A percentile compares a stretch with the other conserved stretches of the same genome.
Conservation (phyloP, 2,888 invertebrate genomes). For the Crocallis elinguaria region DNA sequence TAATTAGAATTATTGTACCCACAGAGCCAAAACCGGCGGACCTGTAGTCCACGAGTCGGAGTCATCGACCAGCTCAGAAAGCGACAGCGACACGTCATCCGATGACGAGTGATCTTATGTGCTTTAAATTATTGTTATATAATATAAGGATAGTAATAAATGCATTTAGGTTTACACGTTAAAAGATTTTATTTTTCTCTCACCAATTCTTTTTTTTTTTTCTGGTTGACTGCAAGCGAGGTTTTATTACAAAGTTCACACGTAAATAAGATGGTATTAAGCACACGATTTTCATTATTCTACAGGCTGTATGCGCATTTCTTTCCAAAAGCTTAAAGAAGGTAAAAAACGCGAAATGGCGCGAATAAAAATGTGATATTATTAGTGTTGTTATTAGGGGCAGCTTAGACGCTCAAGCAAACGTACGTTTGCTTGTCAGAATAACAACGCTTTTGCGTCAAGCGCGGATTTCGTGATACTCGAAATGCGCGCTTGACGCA, state of each 20-base stretch:
- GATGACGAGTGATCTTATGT: conserved; percentile 59
- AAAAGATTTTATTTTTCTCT: conserved; percentile 13
- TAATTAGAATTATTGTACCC: conserved; percentile 9
- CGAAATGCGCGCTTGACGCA: too few species aligned
- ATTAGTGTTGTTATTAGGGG: too few species aligned
- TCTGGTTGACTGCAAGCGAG: background rate
- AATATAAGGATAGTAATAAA: conserved; percentile 49
- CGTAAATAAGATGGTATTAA: background rate
- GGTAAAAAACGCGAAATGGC: too few species aligned
- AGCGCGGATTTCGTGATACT: too few species aligned
- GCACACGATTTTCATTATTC: background rate
- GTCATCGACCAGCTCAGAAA: conserved; percentile 60
- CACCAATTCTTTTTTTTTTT: background rate
- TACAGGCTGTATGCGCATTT: too few species aligned
- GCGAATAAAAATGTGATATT: too few species aligned
- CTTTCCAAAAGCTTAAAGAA: too few species aligned
- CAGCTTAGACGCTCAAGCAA: too few species aligned
- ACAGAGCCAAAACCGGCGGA: conserved; percentile 64
- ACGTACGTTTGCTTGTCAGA: too few species aligned
- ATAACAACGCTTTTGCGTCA: too few species aligned
- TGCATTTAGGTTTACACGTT: conserved; percentile 48
- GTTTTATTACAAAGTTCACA: background rate
- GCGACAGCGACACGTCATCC: conserved; percentile 64
- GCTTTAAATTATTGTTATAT: conserved; percentile 24
- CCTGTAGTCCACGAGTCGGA: conserved; percentile 38